These are phyloP conservation scores for Sphecodes monilicornis DNA, from an alignment of 2,888 invertebrate genomes.

Conservation along the genomic window DNA sequence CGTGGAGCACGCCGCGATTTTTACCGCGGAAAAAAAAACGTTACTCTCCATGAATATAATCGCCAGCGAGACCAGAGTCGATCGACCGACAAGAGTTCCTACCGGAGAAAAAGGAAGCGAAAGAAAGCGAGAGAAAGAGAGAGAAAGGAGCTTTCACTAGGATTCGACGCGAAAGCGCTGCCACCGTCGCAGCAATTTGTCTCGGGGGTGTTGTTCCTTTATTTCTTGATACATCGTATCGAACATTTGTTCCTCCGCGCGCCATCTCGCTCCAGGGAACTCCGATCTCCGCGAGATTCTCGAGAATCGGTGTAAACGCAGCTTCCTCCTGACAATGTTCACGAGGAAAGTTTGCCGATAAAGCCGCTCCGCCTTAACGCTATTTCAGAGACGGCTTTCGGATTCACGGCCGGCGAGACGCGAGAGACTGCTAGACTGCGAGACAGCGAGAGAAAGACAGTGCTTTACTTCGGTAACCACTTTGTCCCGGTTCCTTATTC, in stretches of 20 bases:
- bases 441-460: background rate
- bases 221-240: slow-evolving; percentile 16
- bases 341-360: slow-evolving; percentile 14
- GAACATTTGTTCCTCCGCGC: background rate
- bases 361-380: slow-evolving; percentile 10
- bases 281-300: slow-evolving; percentile 1
- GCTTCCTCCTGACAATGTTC: slow-evolving; percentile 3
- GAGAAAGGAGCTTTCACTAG: background rate
- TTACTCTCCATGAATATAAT: background rate
- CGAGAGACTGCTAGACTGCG: background rate
- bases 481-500: background rate
- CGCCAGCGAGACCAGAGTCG: background rate
- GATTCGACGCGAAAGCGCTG: background rate
- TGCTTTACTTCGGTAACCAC: background rate
- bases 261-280: background rate
- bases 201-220: slow-evolving; percentile 10
- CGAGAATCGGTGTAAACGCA: background rate
- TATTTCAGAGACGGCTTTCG: slow-evolving; percentile 9
- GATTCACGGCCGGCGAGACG: background rate
- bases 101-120: background rate
- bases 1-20: slow-evolving; percentile 6
- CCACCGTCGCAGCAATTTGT: slow-evolving; percentile 10
- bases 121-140: background rate
- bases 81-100: background rate
- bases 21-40: slow-evolving; percentile 4